phyloP scores from a whole-genome alignment of 2,113 vertebrate genomes.

The Tachysurus fulvidraco region DNA sequence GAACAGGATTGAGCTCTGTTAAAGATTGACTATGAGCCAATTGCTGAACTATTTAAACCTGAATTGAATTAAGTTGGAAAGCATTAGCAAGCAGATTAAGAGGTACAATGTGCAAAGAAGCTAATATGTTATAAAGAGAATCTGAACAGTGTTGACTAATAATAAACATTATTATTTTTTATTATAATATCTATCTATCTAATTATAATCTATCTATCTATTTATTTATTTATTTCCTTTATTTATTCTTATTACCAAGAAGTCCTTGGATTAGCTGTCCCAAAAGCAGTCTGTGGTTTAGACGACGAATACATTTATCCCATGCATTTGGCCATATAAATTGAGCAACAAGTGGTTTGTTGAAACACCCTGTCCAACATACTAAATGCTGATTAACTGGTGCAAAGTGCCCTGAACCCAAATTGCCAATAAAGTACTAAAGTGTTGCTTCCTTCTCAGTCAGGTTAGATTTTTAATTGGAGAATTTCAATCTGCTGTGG shows the following conservation, averaged over 20 bases:
- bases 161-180: background rate
- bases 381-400: slow-evolving; percentile 64
- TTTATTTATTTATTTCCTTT: background rate
- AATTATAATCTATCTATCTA: too few relatives aligned
- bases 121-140: background rate
- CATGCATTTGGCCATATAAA: background rate
- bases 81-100: background rate
- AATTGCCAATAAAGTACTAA: slow-evolving; percentile 64
- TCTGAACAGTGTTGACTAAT: background rate
- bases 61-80: background rate
- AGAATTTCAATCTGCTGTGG: slow-evolving; percentile 67
- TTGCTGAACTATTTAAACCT: background rate
- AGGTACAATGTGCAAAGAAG: background rate
- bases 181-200: too few relatives aligned
- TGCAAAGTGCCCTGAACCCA: slow-evolving; percentile 66
- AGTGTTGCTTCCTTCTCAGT: slow-evolving; percentile 71
- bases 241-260: background rate
- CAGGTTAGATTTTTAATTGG: slow-evolving; percentile 67
- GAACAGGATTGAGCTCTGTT: background rate
- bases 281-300: background rate
- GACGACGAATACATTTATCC: background rate
- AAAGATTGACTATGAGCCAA: background rate
- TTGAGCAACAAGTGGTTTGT: slow-evolving; percentile 22
- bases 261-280: background rate
- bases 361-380: slow-evolving; percentile 4